Evolutionary conservation across 30 jellyfish, hydroid and myxozoan species (phyloP).

Genomic region (Chironex yamaguchii): DNA sequence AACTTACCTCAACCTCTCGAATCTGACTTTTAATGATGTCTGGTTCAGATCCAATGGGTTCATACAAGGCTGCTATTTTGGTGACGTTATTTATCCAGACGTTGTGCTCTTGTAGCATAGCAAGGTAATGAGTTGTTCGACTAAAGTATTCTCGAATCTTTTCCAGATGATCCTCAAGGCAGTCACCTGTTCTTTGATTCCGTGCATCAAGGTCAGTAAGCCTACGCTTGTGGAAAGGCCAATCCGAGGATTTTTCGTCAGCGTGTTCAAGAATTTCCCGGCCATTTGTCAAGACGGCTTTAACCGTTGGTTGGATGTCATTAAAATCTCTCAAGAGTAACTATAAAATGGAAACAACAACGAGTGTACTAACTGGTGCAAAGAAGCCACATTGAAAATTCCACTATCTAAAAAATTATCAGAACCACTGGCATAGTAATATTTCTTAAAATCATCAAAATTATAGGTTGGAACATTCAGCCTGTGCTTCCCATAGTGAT

Average conservation of each 20-base stretch:
- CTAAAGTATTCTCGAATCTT: constrained; percentile 56
- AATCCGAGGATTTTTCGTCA: constrained; percentile 68
- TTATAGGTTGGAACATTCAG: no score
- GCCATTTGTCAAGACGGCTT: constrained; percentile 53
- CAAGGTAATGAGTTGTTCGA: constrained; percentile 43
- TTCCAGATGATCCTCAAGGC: constrained; percentile 63
- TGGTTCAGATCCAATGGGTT: constrained; percentile 71
- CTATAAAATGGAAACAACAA: neutral
- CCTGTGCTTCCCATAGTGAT: no score
- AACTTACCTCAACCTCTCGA: constrained; percentile 66
- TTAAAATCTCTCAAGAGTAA: constrained; percentile 47
- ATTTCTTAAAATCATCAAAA: no score
- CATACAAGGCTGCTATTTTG: constrained; percentile 71
- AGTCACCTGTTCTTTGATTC: constrained; percentile 23
- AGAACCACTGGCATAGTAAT: no score
- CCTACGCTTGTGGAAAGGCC: constrained; percentile 17
- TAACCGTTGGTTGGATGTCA: constrained; percentile 69
- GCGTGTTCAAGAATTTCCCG: constrained; percentile 64
- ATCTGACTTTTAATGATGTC: constrained; percentile 69
- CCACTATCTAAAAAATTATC: no score
- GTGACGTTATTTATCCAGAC: constrained; percentile 67
- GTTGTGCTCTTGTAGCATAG: constrained; percentile 30
- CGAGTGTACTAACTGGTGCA: neutral
- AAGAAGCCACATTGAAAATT: no score
- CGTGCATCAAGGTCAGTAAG: constrained; percentile 63